Percentiles rank a stretch among this genome's conserved stretches.
Evolutionary conservation across 2,113 vertebrate genomes (phyloP).

Genomic region (Solenodon paradoxus): DNA sequence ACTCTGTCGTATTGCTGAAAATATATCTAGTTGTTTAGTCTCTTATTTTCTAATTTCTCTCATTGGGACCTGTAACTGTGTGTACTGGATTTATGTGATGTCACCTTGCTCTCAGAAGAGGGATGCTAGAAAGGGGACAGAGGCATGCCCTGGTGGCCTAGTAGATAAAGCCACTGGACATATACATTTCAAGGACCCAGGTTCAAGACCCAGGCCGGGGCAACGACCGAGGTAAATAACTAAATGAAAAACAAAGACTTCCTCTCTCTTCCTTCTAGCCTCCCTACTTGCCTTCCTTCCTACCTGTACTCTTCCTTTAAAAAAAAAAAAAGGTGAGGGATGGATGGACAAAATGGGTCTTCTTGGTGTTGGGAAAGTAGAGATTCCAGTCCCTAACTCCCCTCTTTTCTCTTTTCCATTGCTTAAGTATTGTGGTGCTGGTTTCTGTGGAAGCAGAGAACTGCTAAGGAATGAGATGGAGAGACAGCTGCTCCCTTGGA

Average conservation of each 20-base stretch:
- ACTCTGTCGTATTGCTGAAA: not conserved
- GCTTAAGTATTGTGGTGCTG: not conserved
- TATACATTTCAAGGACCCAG: no score
- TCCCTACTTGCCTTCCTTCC: no score
- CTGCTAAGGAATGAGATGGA: not conserved
- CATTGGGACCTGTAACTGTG: not conserved
- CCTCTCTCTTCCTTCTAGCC: no score
- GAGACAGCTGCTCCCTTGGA: fast-evolving
- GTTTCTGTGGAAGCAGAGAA: not conserved
- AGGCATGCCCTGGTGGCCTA: no score
- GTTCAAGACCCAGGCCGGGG: no score
- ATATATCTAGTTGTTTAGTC: not conserved
- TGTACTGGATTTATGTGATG: not conserved
- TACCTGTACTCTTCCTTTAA: no score
- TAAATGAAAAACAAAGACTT: no score
- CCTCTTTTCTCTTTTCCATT: not conserved
- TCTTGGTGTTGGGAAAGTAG: not conserved
- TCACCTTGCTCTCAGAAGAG: not conserved
- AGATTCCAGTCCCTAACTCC: not conserved
- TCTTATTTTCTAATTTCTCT: not conserved
- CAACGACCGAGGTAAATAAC: no score
- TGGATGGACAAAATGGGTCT: no score
- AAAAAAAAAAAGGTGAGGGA: no score
- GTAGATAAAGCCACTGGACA: no score
- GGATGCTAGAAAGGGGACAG: not conserved